Base-by-base conservation (phyloP, 2,888 invertebrate species). In the Callimorpha dominula region DNA sequence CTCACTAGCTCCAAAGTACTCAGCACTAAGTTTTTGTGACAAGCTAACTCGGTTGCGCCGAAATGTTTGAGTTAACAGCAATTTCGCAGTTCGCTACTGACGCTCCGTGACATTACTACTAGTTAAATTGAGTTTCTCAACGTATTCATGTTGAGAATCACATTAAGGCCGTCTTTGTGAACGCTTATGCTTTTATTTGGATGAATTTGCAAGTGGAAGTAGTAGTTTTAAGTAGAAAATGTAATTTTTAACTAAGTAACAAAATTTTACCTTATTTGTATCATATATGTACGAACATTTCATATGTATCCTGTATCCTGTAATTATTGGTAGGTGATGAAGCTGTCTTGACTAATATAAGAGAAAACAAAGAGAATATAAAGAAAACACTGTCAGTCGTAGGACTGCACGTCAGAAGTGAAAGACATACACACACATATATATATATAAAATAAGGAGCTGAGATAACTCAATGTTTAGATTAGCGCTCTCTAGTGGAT, bases 21-120 rank as follows among this genome's bases (percentile, higher is more conserved):
- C 70, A 76, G 79, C 84, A 84, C 83, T 89, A 93, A 93, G 92
- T 93, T 93, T 92, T 92, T 92, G 91, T 90, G 92, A 93, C 92
- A 92, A 87, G 89, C 88, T 87, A 90, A 92, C 91, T 92, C 85
- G 82, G 84, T 87, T 86, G 75, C 81, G 79, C 83, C 83, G 86
- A 89, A 90, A 90, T 89, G 88, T 88, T 89, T 88, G 88, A 88
- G 86, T 89, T 90, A 82, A 86, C 82, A 89, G 89, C 88, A 89
- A 90, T 91, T 91, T 88, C 81, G 86, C 83, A 86, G 86, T 84
- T 85, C 81, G 82, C 76, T 82, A 78, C 83, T 84, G 82, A 80
- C 80, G 82, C 75, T 80, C 78, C 80, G 83, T 79, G 80, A 78
- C 81, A 83, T 79, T 81, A 83, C 81, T 86, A 84, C 87, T 82